Percentiles rank a stretch among this genome's conserved stretches.
phyloP scores from a whole-genome alignment of 2,113 vertebrate species.

The Apteryx owenii region DNA sequence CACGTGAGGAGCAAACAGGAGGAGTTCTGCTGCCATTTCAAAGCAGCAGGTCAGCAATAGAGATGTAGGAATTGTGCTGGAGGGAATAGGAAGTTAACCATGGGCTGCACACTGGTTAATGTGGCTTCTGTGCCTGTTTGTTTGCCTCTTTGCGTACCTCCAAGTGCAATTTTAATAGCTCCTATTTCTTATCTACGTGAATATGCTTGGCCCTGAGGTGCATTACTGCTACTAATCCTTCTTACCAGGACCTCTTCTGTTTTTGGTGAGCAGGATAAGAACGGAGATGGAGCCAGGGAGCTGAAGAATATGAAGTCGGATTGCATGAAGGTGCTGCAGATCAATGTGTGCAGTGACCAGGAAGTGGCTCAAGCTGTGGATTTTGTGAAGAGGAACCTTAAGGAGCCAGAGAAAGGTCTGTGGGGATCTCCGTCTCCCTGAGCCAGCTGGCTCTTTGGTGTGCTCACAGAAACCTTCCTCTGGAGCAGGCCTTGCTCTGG shows the following conservation, averaged over 20 bases:
- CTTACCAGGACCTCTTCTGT: neutral
- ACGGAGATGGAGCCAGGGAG: slow-evolving; percentile 78
- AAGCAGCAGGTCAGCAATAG: neutral
- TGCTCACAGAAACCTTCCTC: neutral
- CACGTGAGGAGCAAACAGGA: neutral
- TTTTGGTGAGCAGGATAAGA: slow-evolving; percentile 74
- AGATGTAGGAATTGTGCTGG: neutral
- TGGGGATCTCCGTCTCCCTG: neutral
- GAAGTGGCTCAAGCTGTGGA: slow-evolving; percentile 80
- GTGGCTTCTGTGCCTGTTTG: accelerated
- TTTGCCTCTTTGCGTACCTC: neutral
- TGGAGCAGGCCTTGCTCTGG: neutral
- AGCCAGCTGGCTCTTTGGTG: neutral
- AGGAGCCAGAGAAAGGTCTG: slow-evolving; percentile 79
- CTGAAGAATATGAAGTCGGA: slow-evolving; percentile 81
- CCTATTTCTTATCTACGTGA: neutral
- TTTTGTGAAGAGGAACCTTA: slow-evolving; percentile 77
- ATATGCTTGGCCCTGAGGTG: neutral
- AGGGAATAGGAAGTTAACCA: neutral
- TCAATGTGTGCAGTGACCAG: slow-evolving; percentile 88
- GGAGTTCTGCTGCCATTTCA: neutral
- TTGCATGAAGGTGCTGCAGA: slow-evolving; percentile 85
- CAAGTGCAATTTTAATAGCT: neutral
- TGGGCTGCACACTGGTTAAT: accelerated
- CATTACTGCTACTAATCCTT: neutral